Base-by-base conservation (phyloP, 2,888 invertebrate genomes). In the Eledone cirrhosa region DNA sequence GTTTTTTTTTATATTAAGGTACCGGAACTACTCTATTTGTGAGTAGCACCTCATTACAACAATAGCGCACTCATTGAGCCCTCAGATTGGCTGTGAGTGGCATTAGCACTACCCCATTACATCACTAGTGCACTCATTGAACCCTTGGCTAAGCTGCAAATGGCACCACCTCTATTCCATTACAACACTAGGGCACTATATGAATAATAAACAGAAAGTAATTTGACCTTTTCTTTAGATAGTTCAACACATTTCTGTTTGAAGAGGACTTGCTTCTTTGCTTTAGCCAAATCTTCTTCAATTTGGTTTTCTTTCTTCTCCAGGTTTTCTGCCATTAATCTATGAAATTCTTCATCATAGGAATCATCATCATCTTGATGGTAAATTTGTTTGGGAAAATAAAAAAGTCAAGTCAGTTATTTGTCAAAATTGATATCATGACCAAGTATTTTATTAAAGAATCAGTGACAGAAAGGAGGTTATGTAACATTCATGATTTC, bases 341-440 rank as follows among this genome's bases (percentile, higher is more conserved):
- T 85, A 80, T 90, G 90, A 89, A 91, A 91, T 82, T 90, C 89
- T 59, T 85, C 85, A 82, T 91, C 91, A 82, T 90, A 91, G 65
- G 90, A 90, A 83, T 91, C 91, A 83, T 88, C 87, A 79, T 90
- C 90, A 80, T 90, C 90, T 88, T 41, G 41, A 41, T 41, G 11
- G 41, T 41, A 41, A 41, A 41, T 41, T 41, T 41, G 11, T 41
- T 41, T 41, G 11, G 63, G 63, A 63, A 63, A 63, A 24, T n/a
- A n/a, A 24, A 63, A 27, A 13, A 27, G 13, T 63, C 13, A 72
- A 27, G 8, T 72, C 72, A 72, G 8, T 27, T 72, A 29, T 22
- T 29, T 22, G 31, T 29, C 13, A 72, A 29, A 72, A 7, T 31
- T 29, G 22, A 22, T 29, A 31, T 31, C 41, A 41, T 11, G 11